Base-by-base conservation (phyloP, 1,140 invertebrate genomes). In the Dendrolimus kikuchii region DNA sequence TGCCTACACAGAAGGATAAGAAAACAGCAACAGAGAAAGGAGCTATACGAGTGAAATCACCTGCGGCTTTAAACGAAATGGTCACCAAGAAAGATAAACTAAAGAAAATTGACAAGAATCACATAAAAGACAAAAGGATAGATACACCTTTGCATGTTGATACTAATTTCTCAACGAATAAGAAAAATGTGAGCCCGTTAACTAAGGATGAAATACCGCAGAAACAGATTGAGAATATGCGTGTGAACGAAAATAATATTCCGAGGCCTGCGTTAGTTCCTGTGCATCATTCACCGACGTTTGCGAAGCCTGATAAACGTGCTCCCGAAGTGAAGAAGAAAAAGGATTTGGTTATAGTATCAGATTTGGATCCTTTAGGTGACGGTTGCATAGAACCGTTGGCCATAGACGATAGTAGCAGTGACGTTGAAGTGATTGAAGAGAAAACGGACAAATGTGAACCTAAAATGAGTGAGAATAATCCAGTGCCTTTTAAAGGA, bases 401-500 rank as follows among this genome's bases (percentile, higher is more conserved):
- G 1, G 66, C 74, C 0, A 57, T 86, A 0, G 83, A 86, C 44
- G 83, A 86, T 46, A 86, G 81, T 43, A 84, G 79, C 59, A 82
- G 79, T 73, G 81, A 84, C 42, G 75, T 86, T 5, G 83, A 84
- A 64, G 53, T 86, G 9, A 61, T 86, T 5, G 80, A 81, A 43
- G 81, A 86, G 6, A 77, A 76, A 49, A 59, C 53, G 43, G 69
- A 70, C 51, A 73, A 75, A 67, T 72, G 63, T 73, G 68, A 71
- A 59, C 50, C 45, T 49, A 63, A 61, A 62, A 23, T 23, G 1
- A 61, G 66, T 75, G 69, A 74, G 46, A 72, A 64, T 58, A 71
- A 68, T 74, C 74, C 74, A 81, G 81, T 84, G 81, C 78, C 78
- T 81, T 81, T 23, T 60, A 5, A 79, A 77, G 68, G 75, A 81